Evolutionary conservation across 2,888 invertebrate genomes (phyloP), one percentile per base, ranked within the genome.

Genomic region (Cheilosia urbana): DNA sequence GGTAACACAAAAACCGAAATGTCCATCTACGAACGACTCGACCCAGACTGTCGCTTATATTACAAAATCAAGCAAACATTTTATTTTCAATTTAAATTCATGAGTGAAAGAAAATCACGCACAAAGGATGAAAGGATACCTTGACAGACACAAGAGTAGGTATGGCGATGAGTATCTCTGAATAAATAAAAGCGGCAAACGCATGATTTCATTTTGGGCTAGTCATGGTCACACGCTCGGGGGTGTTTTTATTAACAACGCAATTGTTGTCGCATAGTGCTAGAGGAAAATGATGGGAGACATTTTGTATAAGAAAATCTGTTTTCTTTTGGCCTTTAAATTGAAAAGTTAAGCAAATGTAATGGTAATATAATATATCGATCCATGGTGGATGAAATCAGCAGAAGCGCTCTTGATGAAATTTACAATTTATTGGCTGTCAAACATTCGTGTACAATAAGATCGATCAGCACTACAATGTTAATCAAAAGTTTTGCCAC

Each of bases 61-160:
- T 15, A 0, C 1, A 62, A 17, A 69, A 42, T 47, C 42, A 68
- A 71, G 30, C 15, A 42, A 58, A 27, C 62, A 76, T 75, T 71
- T 80, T 49, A 66, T 76, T 84, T 84, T 80, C 84, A 80, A 84
- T 84, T 80, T 84, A 84, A 84, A 84, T 84, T 84, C 84, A 84
- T 84, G 84, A 84, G 79, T 15, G 53, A 71, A 84, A 71, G 53
- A 71, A 84, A 71, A 78, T 73, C 62, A 73, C 73, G 45, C 17
- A 37, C 21, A 11, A 19, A 45, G 13, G 6, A 4, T n/a, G 5
- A 11, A 19, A 45, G 13, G 6, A 4, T n/a, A 17, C 27, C 11
- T 7, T n/a, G 11, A 37, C 40, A 57, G 2, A 15, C 17, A 30
- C 19, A 42, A 47, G 4, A 19, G 3, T 47, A 24, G 4, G 3